Base-by-base conservation (phyloP, 2,113 vertebrate species). In the Arenaria interpres region DNA sequence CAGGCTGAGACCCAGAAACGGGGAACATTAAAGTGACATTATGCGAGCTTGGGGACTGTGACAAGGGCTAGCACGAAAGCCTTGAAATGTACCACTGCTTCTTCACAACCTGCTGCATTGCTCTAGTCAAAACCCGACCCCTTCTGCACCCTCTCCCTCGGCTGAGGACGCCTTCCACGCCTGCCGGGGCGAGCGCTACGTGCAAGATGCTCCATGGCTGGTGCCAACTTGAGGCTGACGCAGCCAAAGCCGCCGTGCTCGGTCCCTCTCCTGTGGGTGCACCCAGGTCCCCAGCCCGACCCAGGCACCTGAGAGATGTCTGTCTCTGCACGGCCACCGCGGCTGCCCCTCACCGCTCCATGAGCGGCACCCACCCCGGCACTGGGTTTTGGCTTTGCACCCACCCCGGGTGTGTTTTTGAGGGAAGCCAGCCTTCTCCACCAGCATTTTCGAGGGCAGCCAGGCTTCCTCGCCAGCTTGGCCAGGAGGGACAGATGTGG, bases 291-390 rank as follows among this genome's bases (percentile, higher is more conserved):
- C 60, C 78, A 51, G 85, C 19, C 75, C 23, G 48, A 10, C 1
- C 2, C 15, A 14, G 66, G 21, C 59, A 41, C 56, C 73, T 15
- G 60, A 28, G 60, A 45, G 50, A 30, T 5, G 18, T 17, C 27
- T 80, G 81, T 25, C 50, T 72, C 48, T 46, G 30, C 35, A 19
- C 0, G 2, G 62, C 22, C 67, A 50, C 32, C 3, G 3, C 1
- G 4, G 63, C 59, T 73, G 72, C 33, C 48, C 45, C 84, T 86
- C 0, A 0, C 57, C 8, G 12, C 63, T 68, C 53, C 0, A 0
- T 10, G 75, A 76, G 91, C 66, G 82, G 50, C 51, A 35, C 27
- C 15, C 35, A 53, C 17, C 51, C 54, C 35, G 2, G 7, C n/a
- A 11, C 5, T 0, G 0, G 4, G 9, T n/a, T 77, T 48, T 3